Evolutionary conservation across 2,797 vertebrate genomes (phyloP).

Genomic region (Halcyon smyrnensis): DNA sequence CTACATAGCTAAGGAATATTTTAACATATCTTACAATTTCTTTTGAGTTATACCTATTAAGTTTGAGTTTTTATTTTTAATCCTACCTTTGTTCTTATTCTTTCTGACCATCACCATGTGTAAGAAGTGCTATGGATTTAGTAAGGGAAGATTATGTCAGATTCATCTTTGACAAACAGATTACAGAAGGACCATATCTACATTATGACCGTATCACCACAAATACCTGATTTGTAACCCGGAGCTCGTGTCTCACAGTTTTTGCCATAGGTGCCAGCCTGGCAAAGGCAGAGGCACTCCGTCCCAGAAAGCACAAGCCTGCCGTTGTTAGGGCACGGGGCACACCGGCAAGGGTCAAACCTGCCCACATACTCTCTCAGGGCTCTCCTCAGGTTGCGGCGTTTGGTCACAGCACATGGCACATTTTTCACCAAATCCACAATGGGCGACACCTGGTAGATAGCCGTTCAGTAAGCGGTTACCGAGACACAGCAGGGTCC

Average conservation of each 20-base stretch:
- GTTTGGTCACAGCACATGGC: constrained; percentile 88
- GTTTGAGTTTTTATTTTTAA: not conserved
- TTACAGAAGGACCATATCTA: too few relatives aligned
- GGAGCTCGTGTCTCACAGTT: constrained; percentile 85
- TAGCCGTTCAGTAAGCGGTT: not conserved
- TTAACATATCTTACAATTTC: not conserved
- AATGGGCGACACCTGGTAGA: constrained; percentile 83
- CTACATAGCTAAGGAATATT: not conserved
- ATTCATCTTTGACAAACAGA: not conserved
- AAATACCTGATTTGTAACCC: constrained; percentile 83
- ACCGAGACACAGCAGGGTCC: rapidly evolving
- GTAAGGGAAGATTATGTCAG: not conserved
- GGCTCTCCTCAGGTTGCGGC: constrained; percentile 85
- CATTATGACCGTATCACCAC: rapidly evolving
- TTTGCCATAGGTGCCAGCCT: constrained; percentile 86
- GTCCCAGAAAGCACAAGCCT: constrained; percentile 82
- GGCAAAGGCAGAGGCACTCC: constrained; percentile 90
- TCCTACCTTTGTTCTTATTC: not conserved
- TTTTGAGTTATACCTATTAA: not conserved
- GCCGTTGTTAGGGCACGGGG: constrained; percentile 89
- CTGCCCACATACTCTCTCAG: constrained; percentile 82
- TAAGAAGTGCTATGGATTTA: not conserved
- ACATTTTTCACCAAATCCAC: constrained; percentile 85
- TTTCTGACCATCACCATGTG: not conserved
- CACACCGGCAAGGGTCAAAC: constrained; percentile 88